Base-by-base conservation (phyloP, 2,888 invertebrate species). In the Portevinia maculata region DNA sequence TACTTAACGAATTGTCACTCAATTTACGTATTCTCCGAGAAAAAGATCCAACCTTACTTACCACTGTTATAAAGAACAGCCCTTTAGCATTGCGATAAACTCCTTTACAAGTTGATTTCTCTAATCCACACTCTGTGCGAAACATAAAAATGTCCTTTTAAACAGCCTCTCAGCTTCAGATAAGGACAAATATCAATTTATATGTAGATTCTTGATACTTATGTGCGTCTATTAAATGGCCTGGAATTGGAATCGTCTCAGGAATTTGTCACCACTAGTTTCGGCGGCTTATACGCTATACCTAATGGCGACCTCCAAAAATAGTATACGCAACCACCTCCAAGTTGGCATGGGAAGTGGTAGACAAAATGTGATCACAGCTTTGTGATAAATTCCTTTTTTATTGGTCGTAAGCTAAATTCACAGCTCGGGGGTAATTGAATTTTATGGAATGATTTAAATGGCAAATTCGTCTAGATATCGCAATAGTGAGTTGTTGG, bases 371-470 rank as follows among this genome's bases (percentile, higher is more conserved):
- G 57, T 70, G 74, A 75, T 81, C 79, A 75, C 79, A 75, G 64
- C 30, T 41, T 64, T 46, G 52, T 62, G 74, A 75, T 81, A 81
- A 75, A 62, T 64, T 75, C 34, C 48, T 65, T 37, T 76, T 76
- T 83, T 83, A 83, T 83, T 83, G 76, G 76, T 76, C 81, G 81
- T 83, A 67, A 83, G 76, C 76, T 83, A 71, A 83, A 71, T 83
- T 84, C 78, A 78, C 83, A 84, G 85, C 85, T 85, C 75, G 59
- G 79, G 85, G 84, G 85, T 85, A 85, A 85, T 85, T 85, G 85
- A 85, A 84, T 85, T 85, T 85, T 85, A 84, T 85, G 79, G 79
- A 75, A 83, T 75, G 78, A 85, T 84, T 85, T 85, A 81, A 84
- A 84, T 79, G 84, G 70, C 74, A 78, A 81, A 85, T 81, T 81